Base-by-base conservation (phyloP, 2,113 vertebrate species). In the Heterotis niloticus region DNA sequence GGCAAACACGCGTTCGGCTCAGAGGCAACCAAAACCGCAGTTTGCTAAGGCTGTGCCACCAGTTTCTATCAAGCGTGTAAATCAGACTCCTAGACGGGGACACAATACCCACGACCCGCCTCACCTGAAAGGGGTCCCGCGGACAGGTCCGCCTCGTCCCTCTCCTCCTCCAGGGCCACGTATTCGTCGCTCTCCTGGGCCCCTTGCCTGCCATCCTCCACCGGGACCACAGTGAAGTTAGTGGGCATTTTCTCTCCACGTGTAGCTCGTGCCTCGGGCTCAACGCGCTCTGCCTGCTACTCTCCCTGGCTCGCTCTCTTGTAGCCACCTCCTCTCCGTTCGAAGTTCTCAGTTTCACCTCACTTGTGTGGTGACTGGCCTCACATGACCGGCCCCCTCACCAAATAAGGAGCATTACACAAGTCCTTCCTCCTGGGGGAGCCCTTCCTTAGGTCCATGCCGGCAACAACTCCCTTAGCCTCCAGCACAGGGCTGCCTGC, bases 151-250 rank as follows among this genome's bases (percentile, higher is more conserved):
- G 82, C 86, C 78, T 81, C 84, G 66, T 90, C 88, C 3, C 90
- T 81, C 64, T 84, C 83, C 24, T 86, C 80, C 68, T 79, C 28
- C 67, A 80, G 44, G 1, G 59, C 51, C 13, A 75, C 82, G 57
- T 28, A 57, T 59, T 79, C 79, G n/a, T 84, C 83, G 51, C 28
- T 75, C 0, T 82, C 82, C 52, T 79, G 75, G 24, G 80, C 24
- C 0, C 81, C 80, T 81, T 87, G 85, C 9, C 67, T 70, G 82
- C 64, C 68, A 72, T 90, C 89, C 78, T 89, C 91, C 70, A 93
- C 92, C 0, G 91, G 92, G 73, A 93, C 90, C 75, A 93, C 92
- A 7, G 92, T 93, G 78, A 93, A 93, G 89, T 86, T 93, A 75
- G 91, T 92, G 65, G 92, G 92, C 92, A 93, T 93, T 90, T 89